Evolutionary conservation across 2,113 vertebrate genomes (phyloP), one percentile per base, ranked within the genome.

Genomic region (Colossoma macropomum): DNA sequence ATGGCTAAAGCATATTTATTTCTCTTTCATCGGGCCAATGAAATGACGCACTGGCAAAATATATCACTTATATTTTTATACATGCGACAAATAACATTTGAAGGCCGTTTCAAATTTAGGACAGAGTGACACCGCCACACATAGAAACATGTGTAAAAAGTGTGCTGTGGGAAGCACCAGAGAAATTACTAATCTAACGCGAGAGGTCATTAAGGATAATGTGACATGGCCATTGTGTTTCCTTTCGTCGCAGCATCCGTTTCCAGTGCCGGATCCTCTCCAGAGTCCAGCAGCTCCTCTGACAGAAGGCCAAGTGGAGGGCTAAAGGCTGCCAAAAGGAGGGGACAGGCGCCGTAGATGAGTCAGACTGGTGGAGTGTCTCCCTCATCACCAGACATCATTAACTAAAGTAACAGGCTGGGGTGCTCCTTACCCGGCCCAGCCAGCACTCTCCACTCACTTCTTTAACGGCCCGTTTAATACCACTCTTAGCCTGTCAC

Each of bases 361-460:
- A 81, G 34, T 82, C 83, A 85, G 60, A 68, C 32, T 10, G 0
- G 71, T 30, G 45, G 45, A 81, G 81, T 32, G 50, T 77, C 63
- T 63, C 45, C 41, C 2, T 32, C 48, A 76, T 74, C 78, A 75
- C 28, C 25, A 75, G 68, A 75, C 79, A 82, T 71, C 75, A 65
- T 82, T 82, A 85, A 56, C 54, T 56, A 56, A 23, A 56, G 54
- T 21, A 19, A 56, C 54, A 23, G 54, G 54, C 21, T 21, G 19
- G 54, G 6, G 21, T 54, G 52, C 2, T 56, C 54, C 21, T 56
- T 15, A 8, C 54, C 21, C 54, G 4, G 21, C 19, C 54, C 54
- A 8, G 54, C 54, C 54, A 56, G 54, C 21, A 23, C 21, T 56
- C 54, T 56, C 21, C 54, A 15, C 54, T 23, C 54, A 56, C 21